phyloP scores from a whole-genome alignment of 2,888 invertebrate species.

The Ennomos quercinarius region DNA sequence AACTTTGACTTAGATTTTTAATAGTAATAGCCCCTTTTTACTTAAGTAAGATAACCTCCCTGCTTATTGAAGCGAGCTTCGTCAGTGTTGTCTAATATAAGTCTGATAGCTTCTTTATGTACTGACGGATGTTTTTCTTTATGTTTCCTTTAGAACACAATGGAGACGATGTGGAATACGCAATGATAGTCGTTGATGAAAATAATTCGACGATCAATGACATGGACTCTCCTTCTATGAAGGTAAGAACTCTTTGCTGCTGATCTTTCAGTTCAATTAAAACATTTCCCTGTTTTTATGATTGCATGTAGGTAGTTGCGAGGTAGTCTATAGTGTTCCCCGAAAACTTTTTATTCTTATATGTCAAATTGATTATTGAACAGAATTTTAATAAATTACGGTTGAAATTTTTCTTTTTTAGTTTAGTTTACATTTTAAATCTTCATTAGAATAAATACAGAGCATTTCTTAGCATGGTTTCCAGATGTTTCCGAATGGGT shows the following conservation, averaged over 20 bases:
- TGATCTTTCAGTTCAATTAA: slow-evolving; percentile 26
- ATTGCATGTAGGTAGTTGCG: slow-evolving; percentile 44
- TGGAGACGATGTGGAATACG: slow-evolving; percentile 93
- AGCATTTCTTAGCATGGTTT: slow-evolving; percentile 48
- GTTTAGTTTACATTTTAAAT: slow-evolving; percentile 10
- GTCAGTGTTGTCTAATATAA: slow-evolving; percentile 63
- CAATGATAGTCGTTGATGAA: slow-evolving; percentile 95
- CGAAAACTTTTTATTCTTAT: slow-evolving; percentile 1
- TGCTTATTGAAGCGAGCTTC: slow-evolving; percentile 75
- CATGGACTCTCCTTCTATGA: slow-evolving; percentile 93
- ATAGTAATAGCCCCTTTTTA: slow-evolving; percentile 34
- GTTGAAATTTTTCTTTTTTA: too few species aligned
- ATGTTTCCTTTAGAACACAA: slow-evolving; percentile 73
- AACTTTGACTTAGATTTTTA: slow-evolving; percentile 20
- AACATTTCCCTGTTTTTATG: slow-evolving; percentile 37
- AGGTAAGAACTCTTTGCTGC: slow-evolving; percentile 84
- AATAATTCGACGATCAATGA: slow-evolving; percentile 94
- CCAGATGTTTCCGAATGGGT: slow-evolving; percentile 39
- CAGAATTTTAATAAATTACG: too few species aligned
- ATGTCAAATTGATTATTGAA: too few species aligned
- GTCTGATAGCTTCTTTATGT: slow-evolving; percentile 7
- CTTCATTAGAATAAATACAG: slow-evolving; percentile 16
- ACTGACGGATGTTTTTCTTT: slow-evolving; percentile 36
- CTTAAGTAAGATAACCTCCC: slow-evolving; percentile 43
- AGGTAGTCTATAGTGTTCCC: neutral